phyloP scores from a whole-genome alignment of 1,140 invertebrate genomes.

The Agraylea sexmaculata region DNA sequence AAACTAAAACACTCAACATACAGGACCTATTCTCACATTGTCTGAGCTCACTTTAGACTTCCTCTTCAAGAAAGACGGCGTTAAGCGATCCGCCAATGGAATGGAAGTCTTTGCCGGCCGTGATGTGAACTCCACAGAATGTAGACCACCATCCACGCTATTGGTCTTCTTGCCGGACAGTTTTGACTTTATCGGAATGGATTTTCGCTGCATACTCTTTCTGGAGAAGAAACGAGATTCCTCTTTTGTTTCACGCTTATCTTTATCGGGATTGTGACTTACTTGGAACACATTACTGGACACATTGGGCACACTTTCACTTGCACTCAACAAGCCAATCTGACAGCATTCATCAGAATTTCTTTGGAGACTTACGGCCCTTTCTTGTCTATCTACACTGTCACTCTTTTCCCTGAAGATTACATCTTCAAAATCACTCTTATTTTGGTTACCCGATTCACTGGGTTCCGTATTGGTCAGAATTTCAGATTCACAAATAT shows the following conservation, averaged over 20 bases:
- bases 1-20: conserved; percentile 9
- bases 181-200: conserved; percentile 34
- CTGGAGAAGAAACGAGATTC: conserved; percentile 33
- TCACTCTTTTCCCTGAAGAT: no score
- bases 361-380: conserved; percentile 32
- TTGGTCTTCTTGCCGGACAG: conserved; percentile 21
- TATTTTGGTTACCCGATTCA: no score
- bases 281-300: no score
- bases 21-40: conserved; percentile 10
- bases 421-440: no score
- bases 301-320: no score
- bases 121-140: conserved; percentile 33
- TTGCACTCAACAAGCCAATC: conserved; percentile 14
- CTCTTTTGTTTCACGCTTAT: conserved; percentile 27
- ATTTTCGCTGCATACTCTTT: conserved; percentile 33
- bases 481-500: no score
- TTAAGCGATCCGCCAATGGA: conserved; percentile 31
- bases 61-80: conserved; percentile 35
- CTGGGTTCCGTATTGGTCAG: no score
- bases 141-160: conserved; percentile 25
- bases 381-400: conserved; percentile 14
- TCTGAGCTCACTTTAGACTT: conserved; percentile 29
- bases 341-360: conserved; percentile 19
- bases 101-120: conserved; percentile 28
- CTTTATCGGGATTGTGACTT: no score